These are phyloP conservation scores for Agrochola lota DNA, from an alignment of 2,888 invertebrate species.

Conservation along the genomic window DNA sequence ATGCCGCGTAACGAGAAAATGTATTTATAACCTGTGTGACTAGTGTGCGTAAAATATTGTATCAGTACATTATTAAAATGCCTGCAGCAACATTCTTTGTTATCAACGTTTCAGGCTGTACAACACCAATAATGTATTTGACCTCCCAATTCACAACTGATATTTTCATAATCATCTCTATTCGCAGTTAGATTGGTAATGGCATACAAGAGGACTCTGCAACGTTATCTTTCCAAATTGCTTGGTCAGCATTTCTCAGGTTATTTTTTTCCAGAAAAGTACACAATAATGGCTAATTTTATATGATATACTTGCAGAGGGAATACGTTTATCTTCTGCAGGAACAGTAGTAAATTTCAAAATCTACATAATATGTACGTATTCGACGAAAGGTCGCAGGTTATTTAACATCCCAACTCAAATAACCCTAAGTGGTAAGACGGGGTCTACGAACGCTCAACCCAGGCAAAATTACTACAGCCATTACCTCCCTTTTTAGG, in stretches of 20 bases:
- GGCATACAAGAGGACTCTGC: background rate
- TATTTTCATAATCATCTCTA: background rate
- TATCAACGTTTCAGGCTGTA: background rate
- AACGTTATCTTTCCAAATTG: background rate
- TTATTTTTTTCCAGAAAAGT: background rate
- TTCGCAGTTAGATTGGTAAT: background rate
- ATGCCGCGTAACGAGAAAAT: constrained; percentile 60
- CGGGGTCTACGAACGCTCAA: background rate
- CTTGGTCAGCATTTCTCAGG: background rate
- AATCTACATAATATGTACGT: background rate
- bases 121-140: background rate
- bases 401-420: constrained; percentile 14
- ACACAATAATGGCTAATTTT: background rate
- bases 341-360: no score
- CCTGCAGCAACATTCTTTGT: background rate
- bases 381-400: background rate
- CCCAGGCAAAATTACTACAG: background rate
- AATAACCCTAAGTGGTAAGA: constrained; percentile 3
- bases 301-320: no score
- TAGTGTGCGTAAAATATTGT: constrained; percentile 49
- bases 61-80: constrained; percentile 21
- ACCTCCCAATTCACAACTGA: background rate
- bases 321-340: no score
- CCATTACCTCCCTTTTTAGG: constrained; percentile 25
- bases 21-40: constrained; percentile 59